A percentile compares a stretch with the other conserved stretches of the same genome.
phyloP scores from a whole-genome alignment of 2,888 invertebrate species.

The Gibbula magus region DNA sequence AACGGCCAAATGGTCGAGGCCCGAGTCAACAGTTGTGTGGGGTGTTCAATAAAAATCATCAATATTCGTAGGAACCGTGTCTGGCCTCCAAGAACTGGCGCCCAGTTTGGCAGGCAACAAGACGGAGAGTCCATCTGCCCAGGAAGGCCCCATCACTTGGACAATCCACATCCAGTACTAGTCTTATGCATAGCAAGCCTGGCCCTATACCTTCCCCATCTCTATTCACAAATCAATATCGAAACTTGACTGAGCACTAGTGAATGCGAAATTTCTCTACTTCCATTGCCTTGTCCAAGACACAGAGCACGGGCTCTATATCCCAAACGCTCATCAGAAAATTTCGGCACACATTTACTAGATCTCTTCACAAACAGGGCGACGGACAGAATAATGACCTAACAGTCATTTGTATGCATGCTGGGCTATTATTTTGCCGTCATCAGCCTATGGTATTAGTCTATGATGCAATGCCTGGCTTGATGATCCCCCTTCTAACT shows the following conservation, averaged over 20 bases:
- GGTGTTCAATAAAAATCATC: slow-evolving; percentile 15
- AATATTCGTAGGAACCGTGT: not conserved
- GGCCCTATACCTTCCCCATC: not conserved
- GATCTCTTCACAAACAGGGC: not conserved
- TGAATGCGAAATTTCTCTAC: slow-evolving; percentile 14
- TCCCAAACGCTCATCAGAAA: slow-evolving; percentile 1
- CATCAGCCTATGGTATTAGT: not conserved
- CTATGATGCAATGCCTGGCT: not conserved
- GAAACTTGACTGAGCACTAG: slow-evolving; percentile 18
- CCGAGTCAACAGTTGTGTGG: slow-evolving; percentile 11
- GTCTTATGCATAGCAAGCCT: slow-evolving; percentile 8
- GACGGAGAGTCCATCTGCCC: not conserved
- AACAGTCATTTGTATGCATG: slow-evolving; percentile 13
- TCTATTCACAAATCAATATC: slow-evolving; percentile 20
- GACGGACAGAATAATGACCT: not conserved
- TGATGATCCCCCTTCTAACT: not conserved
- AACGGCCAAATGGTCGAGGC: not conserved
- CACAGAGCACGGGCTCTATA: not conserved
- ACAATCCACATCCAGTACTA: slow-evolving; percentile 14
- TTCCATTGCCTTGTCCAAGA: slow-evolving; percentile 7
- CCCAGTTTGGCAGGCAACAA: slow-evolving; percentile 18
- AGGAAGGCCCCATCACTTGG: not conserved
- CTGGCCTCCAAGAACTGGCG: not conserved
- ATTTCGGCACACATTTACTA: not conserved
- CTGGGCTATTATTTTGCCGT: not conserved